These are phyloP conservation scores for Podarcis lilfordi DNA, from an alignment of 2,797 vertebrate species.

Conservation along the genomic window DNA sequence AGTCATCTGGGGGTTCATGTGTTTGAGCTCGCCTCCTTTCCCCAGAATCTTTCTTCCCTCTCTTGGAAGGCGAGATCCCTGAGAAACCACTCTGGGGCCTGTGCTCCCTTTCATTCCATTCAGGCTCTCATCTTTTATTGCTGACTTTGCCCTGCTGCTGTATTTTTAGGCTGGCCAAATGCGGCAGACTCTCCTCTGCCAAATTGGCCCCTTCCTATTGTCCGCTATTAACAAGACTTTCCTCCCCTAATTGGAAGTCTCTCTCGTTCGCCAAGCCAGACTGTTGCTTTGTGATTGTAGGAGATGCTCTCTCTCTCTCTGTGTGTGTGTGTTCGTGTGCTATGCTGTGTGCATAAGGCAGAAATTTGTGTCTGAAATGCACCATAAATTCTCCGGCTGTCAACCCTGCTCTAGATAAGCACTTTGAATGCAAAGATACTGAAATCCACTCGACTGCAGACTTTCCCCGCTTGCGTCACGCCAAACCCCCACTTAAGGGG, in stretches of 20 bases:
- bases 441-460: background rate
- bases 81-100: background rate
- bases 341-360: background rate
- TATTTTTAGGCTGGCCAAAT: constrained; percentile 3
- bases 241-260: constrained; percentile 18
- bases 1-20: background rate
- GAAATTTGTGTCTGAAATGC: background rate
- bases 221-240: background rate
- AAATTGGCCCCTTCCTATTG: background rate
- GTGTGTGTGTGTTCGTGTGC: background rate
- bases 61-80: background rate
- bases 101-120: background rate
- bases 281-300: background rate
- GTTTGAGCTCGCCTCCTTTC: background rate
- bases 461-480: too few relatives aligned
- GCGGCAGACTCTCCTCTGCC: background rate
- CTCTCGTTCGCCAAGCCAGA: background rate
- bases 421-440: background rate
- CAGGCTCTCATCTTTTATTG: background rate
- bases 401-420: too few relatives aligned
- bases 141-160: background rate
- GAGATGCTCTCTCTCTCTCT: background rate
- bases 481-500: background rate
- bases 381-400: background rate
- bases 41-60: background rate